These are phyloP conservation scores for Microcebus griseorufus DNA, from an alignment of 2,113 vertebrate species.

Conservation along the genomic window DNA sequence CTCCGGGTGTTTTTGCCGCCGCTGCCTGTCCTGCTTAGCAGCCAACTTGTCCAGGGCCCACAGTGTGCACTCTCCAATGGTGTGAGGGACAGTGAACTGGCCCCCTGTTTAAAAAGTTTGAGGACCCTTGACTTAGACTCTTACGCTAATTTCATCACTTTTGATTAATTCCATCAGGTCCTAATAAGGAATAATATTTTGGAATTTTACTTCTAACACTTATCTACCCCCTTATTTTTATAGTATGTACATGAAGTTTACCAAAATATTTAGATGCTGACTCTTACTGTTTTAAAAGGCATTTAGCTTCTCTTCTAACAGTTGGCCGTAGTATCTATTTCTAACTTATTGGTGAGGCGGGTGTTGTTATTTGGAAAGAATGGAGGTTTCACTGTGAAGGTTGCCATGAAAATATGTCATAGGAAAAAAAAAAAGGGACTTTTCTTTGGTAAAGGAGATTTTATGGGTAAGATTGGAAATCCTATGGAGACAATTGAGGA, in stretches of 20 bases:
- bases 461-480: neutral
- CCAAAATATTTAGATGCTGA: neutral
- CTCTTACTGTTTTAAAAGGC: neutral
- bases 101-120: too few relatives aligned
- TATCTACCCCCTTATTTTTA: neutral
- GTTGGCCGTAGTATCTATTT: neutral
- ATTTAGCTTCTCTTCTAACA: neutral
- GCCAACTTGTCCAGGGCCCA: too few relatives aligned
- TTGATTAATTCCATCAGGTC: neutral
- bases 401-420: neutral
- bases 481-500: neutral
- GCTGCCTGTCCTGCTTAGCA: too few relatives aligned
- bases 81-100: too few relatives aligned
- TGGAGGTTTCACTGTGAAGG: neutral
- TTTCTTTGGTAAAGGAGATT: neutral
- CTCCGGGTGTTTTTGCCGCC: too few relatives aligned
- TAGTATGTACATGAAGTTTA: neutral
- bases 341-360: neutral
- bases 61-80: too few relatives aligned
- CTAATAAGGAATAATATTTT: neutral
- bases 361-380: conserved; percentile 23
- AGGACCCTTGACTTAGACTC: neutral
- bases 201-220: neutral
- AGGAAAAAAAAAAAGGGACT: neutral
- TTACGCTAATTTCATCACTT: neutral